phyloP scores from a whole-genome alignment of 2,888 invertebrate species.

The Tipula lateralis region DNA sequence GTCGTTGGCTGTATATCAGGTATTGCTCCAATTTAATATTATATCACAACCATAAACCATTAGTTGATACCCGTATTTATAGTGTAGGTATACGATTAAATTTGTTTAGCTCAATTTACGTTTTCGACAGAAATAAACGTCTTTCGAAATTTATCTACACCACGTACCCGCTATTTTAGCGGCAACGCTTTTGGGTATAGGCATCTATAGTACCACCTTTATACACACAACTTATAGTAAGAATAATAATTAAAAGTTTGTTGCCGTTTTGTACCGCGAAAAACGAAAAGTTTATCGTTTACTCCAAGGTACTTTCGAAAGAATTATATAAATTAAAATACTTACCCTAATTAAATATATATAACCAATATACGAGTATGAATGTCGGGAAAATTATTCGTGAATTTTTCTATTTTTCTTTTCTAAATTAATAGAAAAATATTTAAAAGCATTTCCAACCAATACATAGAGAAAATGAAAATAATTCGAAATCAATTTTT shows the following conservation, averaged over 20 bases:
- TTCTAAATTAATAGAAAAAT: background rate
- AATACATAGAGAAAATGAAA: background rate
- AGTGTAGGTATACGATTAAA: background rate
- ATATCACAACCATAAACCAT: background rate
- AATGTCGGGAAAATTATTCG: background rate
- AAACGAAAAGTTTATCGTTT: slow-evolving; percentile 1
- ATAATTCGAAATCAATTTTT: background rate
- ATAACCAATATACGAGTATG: background rate
- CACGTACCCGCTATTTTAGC: background rate
- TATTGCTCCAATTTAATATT: background rate
- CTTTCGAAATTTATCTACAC: background rate
- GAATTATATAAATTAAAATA: slow-evolving; percentile 7
- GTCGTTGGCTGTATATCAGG: background rate
- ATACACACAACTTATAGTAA: background rate
- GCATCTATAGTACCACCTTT: background rate
- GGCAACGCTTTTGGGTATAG: background rate
- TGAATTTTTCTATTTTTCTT: background rate
- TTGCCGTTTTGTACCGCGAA: background rate
- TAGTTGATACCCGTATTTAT: background rate
- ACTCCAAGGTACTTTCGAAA: background rate
- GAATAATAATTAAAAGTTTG: background rate
- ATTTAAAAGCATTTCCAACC: background rate
- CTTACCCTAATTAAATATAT: slow-evolving; percentile 24
- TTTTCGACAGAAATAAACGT: background rate
- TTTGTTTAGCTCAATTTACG: background rate